Percentiles rank a stretch among this genome's conserved stretches.
Conservation (phyloP, 2,888 invertebrate species). For the Lasioglossum villosulum region DNA sequence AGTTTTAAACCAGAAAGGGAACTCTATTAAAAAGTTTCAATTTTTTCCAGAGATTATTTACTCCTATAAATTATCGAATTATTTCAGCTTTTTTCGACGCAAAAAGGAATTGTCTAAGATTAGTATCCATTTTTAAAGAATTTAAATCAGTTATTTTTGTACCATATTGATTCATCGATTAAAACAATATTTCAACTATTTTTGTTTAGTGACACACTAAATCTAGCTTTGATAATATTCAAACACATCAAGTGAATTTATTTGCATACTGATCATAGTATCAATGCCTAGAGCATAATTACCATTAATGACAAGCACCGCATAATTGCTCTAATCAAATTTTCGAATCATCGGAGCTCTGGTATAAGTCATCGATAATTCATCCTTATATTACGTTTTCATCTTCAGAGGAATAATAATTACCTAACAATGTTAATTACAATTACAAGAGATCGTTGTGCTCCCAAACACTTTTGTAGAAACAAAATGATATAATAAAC, state of each 20-base stretch:
- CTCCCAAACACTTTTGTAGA: too few species aligned
- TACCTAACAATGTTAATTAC: too few species aligned
- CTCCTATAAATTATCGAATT: neutral
- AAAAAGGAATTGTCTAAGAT: neutral
- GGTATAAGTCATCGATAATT: neutral
- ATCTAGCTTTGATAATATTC: neutral
- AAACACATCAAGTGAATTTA: neutral
- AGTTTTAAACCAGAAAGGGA: too few species aligned
- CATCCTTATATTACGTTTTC: neutral
- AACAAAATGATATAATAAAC: neutral
- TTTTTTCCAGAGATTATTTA: neutral
- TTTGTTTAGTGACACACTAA: neutral
- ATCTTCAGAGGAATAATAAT: neutral
- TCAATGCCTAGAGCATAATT: neutral
- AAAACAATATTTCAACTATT: neutral
- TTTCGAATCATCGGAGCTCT: neutral
- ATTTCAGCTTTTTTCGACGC: neutral
- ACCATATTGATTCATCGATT: neutral
- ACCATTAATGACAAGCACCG: neutral
- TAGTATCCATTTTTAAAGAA: neutral
- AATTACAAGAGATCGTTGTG: too few species aligned
- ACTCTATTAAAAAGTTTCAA: neutral
- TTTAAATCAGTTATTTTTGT: neutral
- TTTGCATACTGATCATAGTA: neutral
- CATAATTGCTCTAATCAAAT: neutral